These are phyloP conservation scores for Xenopus laevis DNA, from an alignment of 2,113 vertebrate genomes.

Conservation along the genomic window DNA sequence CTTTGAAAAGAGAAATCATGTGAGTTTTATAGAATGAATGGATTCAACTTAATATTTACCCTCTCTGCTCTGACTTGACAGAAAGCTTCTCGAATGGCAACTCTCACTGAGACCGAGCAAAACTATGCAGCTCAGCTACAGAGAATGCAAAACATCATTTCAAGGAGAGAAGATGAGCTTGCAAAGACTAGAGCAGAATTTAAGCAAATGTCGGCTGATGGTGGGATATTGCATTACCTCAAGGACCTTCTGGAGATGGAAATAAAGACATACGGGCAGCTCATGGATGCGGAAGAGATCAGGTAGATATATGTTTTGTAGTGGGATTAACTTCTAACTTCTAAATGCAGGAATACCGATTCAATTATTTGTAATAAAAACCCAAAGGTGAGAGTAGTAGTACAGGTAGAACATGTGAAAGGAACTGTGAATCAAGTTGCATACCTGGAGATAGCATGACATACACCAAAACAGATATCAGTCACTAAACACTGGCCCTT, in stretches of 20 bases:
- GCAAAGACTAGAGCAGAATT: constrained; percentile 47
- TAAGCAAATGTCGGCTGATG: constrained; percentile 50
- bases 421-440: too few species aligned
- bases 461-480: too few species aligned
- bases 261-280: constrained; percentile 64
- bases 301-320: constrained; percentile 39
- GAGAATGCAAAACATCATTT: constrained; percentile 52
- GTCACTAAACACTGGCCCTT: too few species aligned
- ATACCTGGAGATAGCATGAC: too few species aligned
- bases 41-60: too few species aligned
- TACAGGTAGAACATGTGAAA: too few species aligned
- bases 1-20: too few species aligned
- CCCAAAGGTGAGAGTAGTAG: too few species aligned
- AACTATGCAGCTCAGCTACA: constrained; percentile 45
- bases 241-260: constrained; percentile 67
- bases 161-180: constrained; percentile 52
- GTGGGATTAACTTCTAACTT: too few species aligned
- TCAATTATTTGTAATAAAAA: too few species aligned
- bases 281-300: constrained; percentile 56
- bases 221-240: constrained; percentile 59
- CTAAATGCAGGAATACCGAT: too few species aligned
- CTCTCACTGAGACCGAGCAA: constrained; percentile 38
- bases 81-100: constrained; percentile 50
- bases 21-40: too few species aligned
- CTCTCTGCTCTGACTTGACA: constrained; percentile 17